phyloP scores from a whole-genome alignment of 2,113 vertebrate species.

The Clarias macrocephalus region DNA sequence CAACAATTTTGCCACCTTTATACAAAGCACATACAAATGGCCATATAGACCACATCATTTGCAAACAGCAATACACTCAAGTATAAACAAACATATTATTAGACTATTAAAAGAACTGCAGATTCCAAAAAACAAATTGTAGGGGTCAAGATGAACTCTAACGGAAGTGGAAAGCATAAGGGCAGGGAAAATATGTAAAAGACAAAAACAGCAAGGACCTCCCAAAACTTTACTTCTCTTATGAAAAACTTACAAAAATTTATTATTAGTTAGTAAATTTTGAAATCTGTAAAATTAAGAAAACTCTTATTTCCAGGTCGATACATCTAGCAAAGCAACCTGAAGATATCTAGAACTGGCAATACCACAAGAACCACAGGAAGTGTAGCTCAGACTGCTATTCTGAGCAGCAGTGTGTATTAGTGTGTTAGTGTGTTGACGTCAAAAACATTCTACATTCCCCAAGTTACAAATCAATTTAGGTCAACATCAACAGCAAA shows the following conservation, averaged over 20 bases:
- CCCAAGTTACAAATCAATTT: background rate
- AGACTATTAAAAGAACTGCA: background rate
- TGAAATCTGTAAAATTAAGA: background rate
- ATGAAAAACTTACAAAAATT: background rate
- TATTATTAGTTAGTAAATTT: background rate
- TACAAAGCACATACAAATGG: background rate
- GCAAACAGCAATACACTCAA: background rate
- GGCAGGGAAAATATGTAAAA: background rate
- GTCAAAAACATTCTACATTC: slow-evolving; percentile 4
- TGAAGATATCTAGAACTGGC: background rate
- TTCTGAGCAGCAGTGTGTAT: background rate
- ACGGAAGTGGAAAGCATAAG: background rate
- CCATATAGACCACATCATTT: slow-evolving; percentile 3
- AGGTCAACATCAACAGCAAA: background rate
- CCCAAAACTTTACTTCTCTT: background rate
- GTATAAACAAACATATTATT: background rate
- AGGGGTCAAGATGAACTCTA: background rate
- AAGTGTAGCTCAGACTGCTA: background rate
- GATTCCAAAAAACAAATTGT: background rate
- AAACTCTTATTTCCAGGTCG: background rate
- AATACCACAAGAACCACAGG: background rate
- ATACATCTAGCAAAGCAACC: background rate
- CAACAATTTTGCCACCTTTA: background rate
- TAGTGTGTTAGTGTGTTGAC: background rate
- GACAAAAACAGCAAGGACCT: background rate